These are phyloP conservation scores for Formica aserva DNA, from an alignment of 2,888 invertebrate species.

Conservation along the genomic window DNA sequence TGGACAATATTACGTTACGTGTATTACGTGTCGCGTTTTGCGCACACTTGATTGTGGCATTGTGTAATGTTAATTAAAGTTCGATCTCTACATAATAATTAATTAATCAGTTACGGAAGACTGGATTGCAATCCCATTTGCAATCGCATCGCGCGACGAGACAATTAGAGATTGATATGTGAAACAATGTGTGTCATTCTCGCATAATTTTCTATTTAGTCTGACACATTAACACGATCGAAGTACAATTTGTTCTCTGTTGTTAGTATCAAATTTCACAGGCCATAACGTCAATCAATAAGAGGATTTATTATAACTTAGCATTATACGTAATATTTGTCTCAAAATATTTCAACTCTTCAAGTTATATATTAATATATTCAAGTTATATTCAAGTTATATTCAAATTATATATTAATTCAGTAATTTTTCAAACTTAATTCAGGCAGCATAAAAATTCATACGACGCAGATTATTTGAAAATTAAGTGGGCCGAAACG, in stretches of 20 bases:
- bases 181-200: slow-evolving; percentile 12
- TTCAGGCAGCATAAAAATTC: neutral
- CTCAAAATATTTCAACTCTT: neutral
- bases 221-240: neutral
- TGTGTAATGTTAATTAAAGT: slow-evolving; percentile 41
- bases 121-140: slow-evolving; percentile 7
- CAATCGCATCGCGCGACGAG: neutral
- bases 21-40: slow-evolving; percentile 20
- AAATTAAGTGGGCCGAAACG: neutral
- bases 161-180: slow-evolving; percentile 18
- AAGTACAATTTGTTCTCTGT: neutral
- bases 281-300: neutral
- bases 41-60: slow-evolving; percentile 36
- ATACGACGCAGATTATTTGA: neutral
- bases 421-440: neutral
- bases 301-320: neutral
- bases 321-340: neutral
- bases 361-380: neutral
- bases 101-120: slow-evolving; percentile 32
- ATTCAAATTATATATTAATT: neutral
- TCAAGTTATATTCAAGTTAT: neutral
- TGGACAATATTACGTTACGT: neutral
- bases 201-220: slow-evolving; percentile 34
- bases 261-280: neutral
- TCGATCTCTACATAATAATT: slow-evolving; percentile 36